These are phyloP conservation scores for Drosophila insularis DNA, from an alignment of 1,140 invertebrate species.

Conservation along the genomic window DNA sequence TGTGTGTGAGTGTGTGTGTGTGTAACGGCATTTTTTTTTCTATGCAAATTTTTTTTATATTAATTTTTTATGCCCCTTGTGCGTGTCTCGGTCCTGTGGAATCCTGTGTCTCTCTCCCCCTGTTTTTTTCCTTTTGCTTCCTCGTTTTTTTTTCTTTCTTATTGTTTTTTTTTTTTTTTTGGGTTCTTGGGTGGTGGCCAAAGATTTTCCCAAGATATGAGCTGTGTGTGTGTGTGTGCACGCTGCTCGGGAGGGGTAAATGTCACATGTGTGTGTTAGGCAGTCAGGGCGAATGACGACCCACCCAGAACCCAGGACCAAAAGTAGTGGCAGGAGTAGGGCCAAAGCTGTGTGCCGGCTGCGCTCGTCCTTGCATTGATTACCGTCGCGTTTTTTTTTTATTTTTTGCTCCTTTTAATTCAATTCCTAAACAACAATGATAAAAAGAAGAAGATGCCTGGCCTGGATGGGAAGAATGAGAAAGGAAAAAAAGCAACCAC, in stretches of 20 bases:
- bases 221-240: slow-evolving; percentile 26
- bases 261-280: slow-evolving; percentile 76
- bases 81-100: slow-evolving; percentile 42
- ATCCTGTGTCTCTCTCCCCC: slow-evolving; percentile 55
- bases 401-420: slow-evolving; percentile 58
- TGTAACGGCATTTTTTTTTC: slow-evolving; percentile 79
- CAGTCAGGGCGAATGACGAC: slow-evolving; percentile 41
- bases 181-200: slow-evolving; percentile 73
- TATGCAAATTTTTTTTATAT: slow-evolving; percentile 80
- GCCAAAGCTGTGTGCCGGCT: slow-evolving; percentile 42
- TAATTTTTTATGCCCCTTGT: slow-evolving; percentile 77
- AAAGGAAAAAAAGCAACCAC: slow-evolving; percentile 24
- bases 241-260: slow-evolving; percentile 26
- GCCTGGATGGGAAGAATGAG: slow-evolving; percentile 36
- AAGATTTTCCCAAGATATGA: slow-evolving; percentile 82
- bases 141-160: slow-evolving; percentile 18
- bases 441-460: slow-evolving; percentile 42
- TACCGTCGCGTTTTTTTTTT: slow-evolving; percentile 60
- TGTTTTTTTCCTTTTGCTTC: slow-evolving; percentile 7
- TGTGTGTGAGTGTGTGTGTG: slow-evolving; percentile 25
- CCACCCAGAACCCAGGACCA: slow-evolving; percentile 32
- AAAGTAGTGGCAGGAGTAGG: slow-evolving; percentile 39
- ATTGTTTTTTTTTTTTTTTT: slow-evolving; percentile 34
- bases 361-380: slow-evolving; percentile 67
- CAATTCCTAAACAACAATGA: slow-evolving; percentile 60